These are phyloP conservation scores for Pediacus dermestoides DNA, from an alignment of 2,888 invertebrate genomes.

Conservation along the genomic window DNA sequence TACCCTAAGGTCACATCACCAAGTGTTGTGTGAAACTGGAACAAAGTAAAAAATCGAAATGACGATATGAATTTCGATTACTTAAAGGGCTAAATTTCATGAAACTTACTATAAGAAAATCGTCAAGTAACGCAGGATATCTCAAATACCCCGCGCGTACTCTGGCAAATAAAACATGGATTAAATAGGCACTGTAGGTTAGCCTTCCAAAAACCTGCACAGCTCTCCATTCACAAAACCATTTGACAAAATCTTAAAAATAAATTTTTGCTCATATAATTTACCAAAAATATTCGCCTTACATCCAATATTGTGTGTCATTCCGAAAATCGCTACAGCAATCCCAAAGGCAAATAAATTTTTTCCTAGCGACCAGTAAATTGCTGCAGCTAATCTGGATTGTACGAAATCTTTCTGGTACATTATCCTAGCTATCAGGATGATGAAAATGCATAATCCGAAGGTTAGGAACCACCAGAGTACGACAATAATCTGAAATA, in stretches of 20 bases:
- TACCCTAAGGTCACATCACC: no score
- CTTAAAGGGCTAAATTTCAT: no score
- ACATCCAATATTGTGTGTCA: slow-evolving; percentile 17
- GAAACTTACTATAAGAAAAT: slow-evolving; percentile 29
- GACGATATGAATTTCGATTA: no score
- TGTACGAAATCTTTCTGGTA: slow-evolving; percentile 40
- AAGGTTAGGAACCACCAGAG: slow-evolving; percentile 38
- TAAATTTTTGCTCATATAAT: not conserved
- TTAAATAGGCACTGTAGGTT: slow-evolving; percentile 12
- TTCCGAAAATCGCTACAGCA: slow-evolving; percentile 26
- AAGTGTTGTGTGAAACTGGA: no score
- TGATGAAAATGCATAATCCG: slow-evolving; percentile 30
- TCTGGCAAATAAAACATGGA: slow-evolving; percentile 23
- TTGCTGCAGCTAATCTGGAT: slow-evolving; percentile 44
- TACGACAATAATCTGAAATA: slow-evolving; percentile 31
- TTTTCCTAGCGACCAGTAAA: slow-evolving; percentile 48
- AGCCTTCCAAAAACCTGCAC: slow-evolving; percentile 11
- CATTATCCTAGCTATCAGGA: slow-evolving; percentile 32
- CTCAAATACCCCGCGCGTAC: slow-evolving; percentile 26
- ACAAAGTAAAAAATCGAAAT: no score
- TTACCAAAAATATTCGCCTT: slow-evolving; percentile 5
- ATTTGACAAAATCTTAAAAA: slow-evolving; percentile 11
- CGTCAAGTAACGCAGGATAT: slow-evolving; percentile 26
- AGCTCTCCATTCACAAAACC: slow-evolving; percentile 10
- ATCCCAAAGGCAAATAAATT: slow-evolving; percentile 46